phyloP scores from a whole-genome alignment of 2,888 invertebrate species.

The Pyrrhia umbra region DNA sequence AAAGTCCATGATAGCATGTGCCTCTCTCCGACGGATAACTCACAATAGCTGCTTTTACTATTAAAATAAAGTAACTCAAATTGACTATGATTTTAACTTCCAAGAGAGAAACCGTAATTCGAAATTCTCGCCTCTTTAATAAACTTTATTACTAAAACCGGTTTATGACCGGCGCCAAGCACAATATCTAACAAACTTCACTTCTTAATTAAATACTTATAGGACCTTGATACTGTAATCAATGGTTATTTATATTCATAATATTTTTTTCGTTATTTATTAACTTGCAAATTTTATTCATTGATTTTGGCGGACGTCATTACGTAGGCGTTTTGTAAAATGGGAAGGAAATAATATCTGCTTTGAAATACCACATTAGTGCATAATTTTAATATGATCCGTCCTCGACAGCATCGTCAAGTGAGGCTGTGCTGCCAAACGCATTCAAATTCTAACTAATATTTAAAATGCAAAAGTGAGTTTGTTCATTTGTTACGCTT shows the following conservation, averaged over 20 bases:
- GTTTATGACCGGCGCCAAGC: slow-evolving; percentile 6
- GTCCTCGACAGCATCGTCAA: too few relatives aligned
- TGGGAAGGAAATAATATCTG: background rate
- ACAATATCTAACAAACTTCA: slow-evolving; percentile 23
- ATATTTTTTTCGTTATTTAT: slow-evolving; percentile 3
- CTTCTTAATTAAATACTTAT: slow-evolving; percentile 35
- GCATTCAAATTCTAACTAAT: too few relatives aligned
- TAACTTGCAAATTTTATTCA: background rate
- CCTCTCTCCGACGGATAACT: too few relatives aligned
- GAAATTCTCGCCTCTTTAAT: slow-evolving; percentile 12
- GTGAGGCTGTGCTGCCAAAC: too few relatives aligned
- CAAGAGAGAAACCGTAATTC: slow-evolving; percentile 6
- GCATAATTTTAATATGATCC: background rate
- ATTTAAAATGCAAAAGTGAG: too few relatives aligned
- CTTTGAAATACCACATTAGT: background rate
- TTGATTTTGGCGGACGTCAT: background rate
- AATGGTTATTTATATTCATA: slow-evolving; percentile 17
- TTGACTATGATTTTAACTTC: too few relatives aligned
- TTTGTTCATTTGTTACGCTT: too few relatives aligned
- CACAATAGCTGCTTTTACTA: too few relatives aligned
- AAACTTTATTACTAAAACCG: slow-evolving; percentile 18
- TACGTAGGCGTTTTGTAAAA: background rate
- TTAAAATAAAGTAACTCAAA: too few relatives aligned
- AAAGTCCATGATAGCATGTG: too few relatives aligned
- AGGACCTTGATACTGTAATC: slow-evolving; percentile 10